phyloP scores from a whole-genome alignment of 1,140 invertebrate species.

The Protaetia brevitarsis region DNA sequence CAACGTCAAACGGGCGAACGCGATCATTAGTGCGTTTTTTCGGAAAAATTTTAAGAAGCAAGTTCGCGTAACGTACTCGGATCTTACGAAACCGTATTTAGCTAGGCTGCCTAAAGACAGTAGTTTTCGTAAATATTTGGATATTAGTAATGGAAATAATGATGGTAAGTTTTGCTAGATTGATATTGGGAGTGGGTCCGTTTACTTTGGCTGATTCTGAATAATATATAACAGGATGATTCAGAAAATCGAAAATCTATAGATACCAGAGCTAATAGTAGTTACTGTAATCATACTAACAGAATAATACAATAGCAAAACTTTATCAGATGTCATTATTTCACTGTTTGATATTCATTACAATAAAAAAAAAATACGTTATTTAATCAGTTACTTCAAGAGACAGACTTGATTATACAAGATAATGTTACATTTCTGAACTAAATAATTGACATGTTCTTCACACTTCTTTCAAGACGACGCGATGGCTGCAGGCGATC shows the following conservation, averaged over 20 bases:
- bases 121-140: conserved; percentile 74
- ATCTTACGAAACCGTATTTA: conserved; percentile 74
- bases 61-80: conserved; percentile 71
- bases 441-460: not conserved
- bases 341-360: too few species aligned
- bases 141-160: conserved; percentile 46
- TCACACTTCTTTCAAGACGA: conserved; percentile 51
- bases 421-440: not conserved
- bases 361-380: too few species aligned
- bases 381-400: too few species aligned
- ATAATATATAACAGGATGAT: too few species aligned
- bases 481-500: conserved; percentile 47
- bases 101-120: conserved; percentile 71
- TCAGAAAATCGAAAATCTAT: too few species aligned
- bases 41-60: conserved; percentile 48
- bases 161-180: conserved; percentile 30
- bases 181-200: too few species aligned
- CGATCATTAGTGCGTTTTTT: conserved; percentile 44
- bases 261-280: too few species aligned
- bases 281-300: too few species aligned
- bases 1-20: conserved; percentile 45
- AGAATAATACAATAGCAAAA: too few species aligned
- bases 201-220: too few species aligned
- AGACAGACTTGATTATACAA: too few species aligned
- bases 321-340: too few species aligned